Evolutionary conservation across 2,113 vertebrate species (phyloP).

Genomic region (Pelobates fuscus): DNA sequence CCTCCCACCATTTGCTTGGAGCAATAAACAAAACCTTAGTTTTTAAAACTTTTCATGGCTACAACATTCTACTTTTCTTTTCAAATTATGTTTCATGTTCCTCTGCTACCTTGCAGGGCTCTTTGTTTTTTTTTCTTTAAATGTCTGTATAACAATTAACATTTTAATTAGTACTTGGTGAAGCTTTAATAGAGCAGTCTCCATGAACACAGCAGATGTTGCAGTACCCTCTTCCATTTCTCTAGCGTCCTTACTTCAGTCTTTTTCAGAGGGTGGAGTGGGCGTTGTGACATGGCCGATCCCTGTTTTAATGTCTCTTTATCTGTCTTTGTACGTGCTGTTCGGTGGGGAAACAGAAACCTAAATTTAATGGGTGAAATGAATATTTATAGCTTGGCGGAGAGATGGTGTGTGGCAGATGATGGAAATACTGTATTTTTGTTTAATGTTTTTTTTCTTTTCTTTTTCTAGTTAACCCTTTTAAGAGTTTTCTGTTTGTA

Average conservation of each 20-base stretch:
- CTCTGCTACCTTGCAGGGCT: background rate
- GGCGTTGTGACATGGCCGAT: background rate
- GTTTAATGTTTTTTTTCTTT: no score
- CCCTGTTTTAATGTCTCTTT: background rate
- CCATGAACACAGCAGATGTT: conserved; percentile 36
- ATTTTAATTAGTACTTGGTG: conserved; percentile 7
- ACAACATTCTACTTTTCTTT: no score
- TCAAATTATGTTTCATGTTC: background rate
- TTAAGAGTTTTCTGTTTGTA: no score
- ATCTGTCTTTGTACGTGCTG: conserved; percentile 13
- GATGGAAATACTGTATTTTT: no score
- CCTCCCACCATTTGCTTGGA: no score
- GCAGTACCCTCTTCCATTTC: background rate
- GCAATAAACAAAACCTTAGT: no score
- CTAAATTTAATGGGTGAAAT: conserved; percentile 2
- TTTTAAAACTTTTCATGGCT: no score
- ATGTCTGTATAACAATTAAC: conserved; percentile 8
- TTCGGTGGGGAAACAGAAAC: background rate
- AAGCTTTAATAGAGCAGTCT: background rate
- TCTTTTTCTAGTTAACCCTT: no score
- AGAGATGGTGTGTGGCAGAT: no score
- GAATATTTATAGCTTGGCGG: conserved; percentile 32
- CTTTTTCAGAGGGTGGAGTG: background rate
- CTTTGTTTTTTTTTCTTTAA: conserved; percentile 1
- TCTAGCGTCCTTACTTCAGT: background rate